Base-by-base conservation (phyloP, 1,140 invertebrate species). In the Aphelinus atriplicis region DNA sequence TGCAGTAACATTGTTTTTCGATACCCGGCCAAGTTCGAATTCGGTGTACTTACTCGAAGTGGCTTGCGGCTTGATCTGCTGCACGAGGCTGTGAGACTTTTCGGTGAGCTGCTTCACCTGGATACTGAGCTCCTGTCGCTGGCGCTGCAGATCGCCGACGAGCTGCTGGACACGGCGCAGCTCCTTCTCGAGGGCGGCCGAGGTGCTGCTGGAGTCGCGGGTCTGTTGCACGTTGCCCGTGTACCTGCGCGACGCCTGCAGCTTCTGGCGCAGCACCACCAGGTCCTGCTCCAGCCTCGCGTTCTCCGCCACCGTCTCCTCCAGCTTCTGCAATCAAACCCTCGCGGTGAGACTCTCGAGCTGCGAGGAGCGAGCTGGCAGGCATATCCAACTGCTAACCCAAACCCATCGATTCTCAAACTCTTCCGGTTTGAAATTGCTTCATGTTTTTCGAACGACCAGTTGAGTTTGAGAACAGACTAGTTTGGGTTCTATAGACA, bases 271-370 rank as follows among this genome's bases (percentile, higher is more conserved):
- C 45, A 97, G 85, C 42, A 96, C 90, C 45, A 96, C 91, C 74
- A 97, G 87, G 83, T 97, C 95, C 79, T 96, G 94, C 85, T 97
- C 96, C 51, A 97, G 84, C 6, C 94, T 91, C 7, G 94, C 94
- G 85, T 96, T 97, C 75, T 96, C 95, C 1, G 94, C 94, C 10
- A 96, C 94, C 1, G 94, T 96, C 83, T 96, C 95, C 85, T 97
- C 96, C 72, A 97, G 86, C 91, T 95, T 95, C 94, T 95, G 85
- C 10, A 66, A 57, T 63, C 3, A 26, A 58, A 7, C 26, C 10
- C 3, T 7, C 7, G 56, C 56, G 10, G 3, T 26, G 26, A 26
- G 26, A 26, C 26, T 26, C 26, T 26, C 26, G 26, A 26, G 26
- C 26, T 26, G 26, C 26, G 26, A 0, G 0, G 26, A 26, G 26